Percentiles rank a stretch among this genome's conserved stretches.
phyloP scores from a whole-genome alignment of 2,113 vertebrate species.

The Lucifuga dentata region DNA sequence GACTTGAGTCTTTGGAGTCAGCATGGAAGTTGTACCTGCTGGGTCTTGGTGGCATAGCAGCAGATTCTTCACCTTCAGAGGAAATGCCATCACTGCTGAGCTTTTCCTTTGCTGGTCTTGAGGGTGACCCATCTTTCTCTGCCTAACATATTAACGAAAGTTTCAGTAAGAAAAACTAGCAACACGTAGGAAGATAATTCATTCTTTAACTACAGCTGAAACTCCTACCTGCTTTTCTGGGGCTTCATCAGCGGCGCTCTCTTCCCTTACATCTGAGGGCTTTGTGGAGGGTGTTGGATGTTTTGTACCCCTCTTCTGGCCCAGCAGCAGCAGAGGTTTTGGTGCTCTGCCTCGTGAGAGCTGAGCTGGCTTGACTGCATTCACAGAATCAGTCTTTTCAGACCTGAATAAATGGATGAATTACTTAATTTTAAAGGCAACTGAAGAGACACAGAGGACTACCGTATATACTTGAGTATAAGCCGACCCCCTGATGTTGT shows the following conservation, averaged over 20 bases:
- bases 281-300: slow-evolving; percentile 39
- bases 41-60: slow-evolving; percentile 49
- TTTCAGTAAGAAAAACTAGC: not conserved
- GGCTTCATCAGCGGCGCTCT: slow-evolving; percentile 8
- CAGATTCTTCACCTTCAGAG: slow-evolving; percentile 67
- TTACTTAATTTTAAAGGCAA: not conserved
- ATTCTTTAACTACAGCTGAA: not conserved
- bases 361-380: slow-evolving; percentile 67
- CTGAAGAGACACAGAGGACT: not conserved
- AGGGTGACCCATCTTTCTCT: slow-evolving; percentile 37
- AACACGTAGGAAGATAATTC: not conserved
- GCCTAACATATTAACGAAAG: slow-evolving; percentile 38
- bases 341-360: slow-evolving; percentile 62
- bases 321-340: slow-evolving; percentile 70
- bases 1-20: no score
- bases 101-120: slow-evolving; percentile 12
- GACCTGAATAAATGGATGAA: slow-evolving; percentile 39
- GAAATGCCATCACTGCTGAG: slow-evolving; percentile 28
- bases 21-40: slow-evolving; percentile 65
- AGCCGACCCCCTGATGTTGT: no score
- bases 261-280: slow-evolving; percentile 10
- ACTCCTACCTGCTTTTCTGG: slow-evolving; percentile 48
- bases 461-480: no score
- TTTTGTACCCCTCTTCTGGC: slow-evolving; percentile 55
- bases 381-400: slow-evolving; percentile 49